Percentiles rank a stretch among this genome's conserved stretches.
Conservation (phyloP, 2,888 invertebrate species). For the Blastobasis adustella region DNA sequence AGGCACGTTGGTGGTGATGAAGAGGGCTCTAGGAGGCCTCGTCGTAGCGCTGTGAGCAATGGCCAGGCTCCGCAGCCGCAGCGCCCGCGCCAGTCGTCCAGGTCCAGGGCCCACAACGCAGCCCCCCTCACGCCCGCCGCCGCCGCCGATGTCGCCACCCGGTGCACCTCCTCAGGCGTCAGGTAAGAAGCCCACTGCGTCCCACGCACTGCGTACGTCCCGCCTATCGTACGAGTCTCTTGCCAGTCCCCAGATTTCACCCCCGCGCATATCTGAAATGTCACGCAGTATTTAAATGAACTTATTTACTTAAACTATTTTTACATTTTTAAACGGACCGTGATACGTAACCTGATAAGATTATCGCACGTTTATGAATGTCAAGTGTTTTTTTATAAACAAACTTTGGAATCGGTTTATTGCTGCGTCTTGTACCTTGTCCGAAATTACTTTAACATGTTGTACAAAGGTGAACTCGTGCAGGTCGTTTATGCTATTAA, state of each 20-base stretch:
- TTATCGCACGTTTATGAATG: too few species aligned
- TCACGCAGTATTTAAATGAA: too few species aligned
- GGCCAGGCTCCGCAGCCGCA: slow-evolving; percentile 83
- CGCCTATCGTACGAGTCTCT: slow-evolving; percentile 75
- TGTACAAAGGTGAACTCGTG: too few species aligned
- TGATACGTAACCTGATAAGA: too few species aligned
- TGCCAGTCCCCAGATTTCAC: slow-evolving; percentile 77
- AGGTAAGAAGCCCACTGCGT: slow-evolving; percentile 89
- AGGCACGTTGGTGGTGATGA: slow-evolving; percentile 35
- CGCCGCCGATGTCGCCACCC: slow-evolving; percentile 76
- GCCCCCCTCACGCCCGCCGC: slow-evolving; percentile 79
- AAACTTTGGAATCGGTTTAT: too few species aligned
- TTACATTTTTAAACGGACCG: too few species aligned
- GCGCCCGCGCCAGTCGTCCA: slow-evolving; percentile 82
- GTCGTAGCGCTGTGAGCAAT: slow-evolving; percentile 76
- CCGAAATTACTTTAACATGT: too few species aligned
- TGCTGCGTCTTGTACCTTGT: too few species aligned
- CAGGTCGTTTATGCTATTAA: too few species aligned
- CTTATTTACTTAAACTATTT: too few species aligned
- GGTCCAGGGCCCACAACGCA: slow-evolving; percentile 86
- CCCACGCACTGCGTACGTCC: slow-evolving; percentile 82
- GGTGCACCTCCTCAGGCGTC: slow-evolving; percentile 77
- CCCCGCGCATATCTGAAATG: slow-evolving; percentile 70
- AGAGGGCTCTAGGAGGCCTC: slow-evolving; percentile 47
- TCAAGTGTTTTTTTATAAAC: too few species aligned